Evolutionary conservation across 2,113 vertebrate species (phyloP), one percentile per base, ranked within the genome.

Genomic region (Heterotilapia buettikoferi): DNA sequence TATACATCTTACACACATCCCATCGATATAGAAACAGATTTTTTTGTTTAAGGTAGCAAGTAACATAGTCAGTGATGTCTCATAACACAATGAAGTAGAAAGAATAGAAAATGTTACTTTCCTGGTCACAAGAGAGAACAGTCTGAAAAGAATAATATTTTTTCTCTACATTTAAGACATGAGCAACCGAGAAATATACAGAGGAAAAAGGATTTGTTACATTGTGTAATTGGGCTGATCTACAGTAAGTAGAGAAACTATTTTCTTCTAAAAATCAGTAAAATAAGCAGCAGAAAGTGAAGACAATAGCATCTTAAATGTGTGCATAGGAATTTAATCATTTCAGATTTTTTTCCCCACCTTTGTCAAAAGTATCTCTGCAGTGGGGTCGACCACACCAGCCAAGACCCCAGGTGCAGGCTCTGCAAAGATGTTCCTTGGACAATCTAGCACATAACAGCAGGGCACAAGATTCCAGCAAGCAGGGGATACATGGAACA

Each of bases 401-500:
- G 29, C 29, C 29, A 61, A 61, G 59, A 33, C 59, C 59, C 59
- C 29, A 33, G 59, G 29, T 61, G 9, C 59, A 33, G 29, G 59
- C 59, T 33, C 24, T 61, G 29, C 29, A 61, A 61, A 61, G 1
- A 19, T 33, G 57, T 33, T 8, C 3, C 18, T 61, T 33, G 29
- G 29, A 61, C 5, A 61, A 61, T 61, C 59, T 61, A 61, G 59
- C 59, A 33, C 2, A 59, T 31, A 59, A 9, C 29, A 63, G 59
- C 9, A 33, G 16, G 9, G 59, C 16, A 9, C 59, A 33, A 33
- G 9, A 63, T 63, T 29, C 16, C 16, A 33, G 59, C 29, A 63
- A 63, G 59, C 29, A 63, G 16, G 59, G 29, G 59, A 33, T 63
- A 63, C 16, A 63, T 63, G 59, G 59, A 63, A 36, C 59, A 63